Evolutionary conservation across 2,113 vertebrate genomes (phyloP).

Genomic region (western clawed frog (Xenopus tropicalis)): UCB_Xtro_10.0 CM004450.2:57760501-57761000

Average conservation of each 20-base stretch:
- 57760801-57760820: slow-evolving; percentile 29
- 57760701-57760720: slow-evolving; percentile 12
- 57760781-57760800: slow-evolving; percentile 33
- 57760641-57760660: background rate
- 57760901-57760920: slow-evolving; percentile 35
- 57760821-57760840: slow-evolving; percentile 35
- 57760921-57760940: background rate
- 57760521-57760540: no score
- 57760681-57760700: slow-evolving; percentile 13
- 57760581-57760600: no score
- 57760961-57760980: slow-evolving; percentile 7
- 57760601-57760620: no score
- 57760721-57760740: slow-evolving; percentile 15
- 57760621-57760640: no score
- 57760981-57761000: slow-evolving; percentile 12
- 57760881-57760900: slow-evolving; percentile 37
- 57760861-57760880: slow-evolving; percentile 30
- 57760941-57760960: slow-evolving; percentile 11
- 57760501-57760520: no score
- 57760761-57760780: slow-evolving; percentile 14
- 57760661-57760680: background rate
- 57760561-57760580: no score
- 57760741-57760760: slow-evolving; percentile 10
- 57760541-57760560: no score
- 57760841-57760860: slow-evolving; percentile 36